Percentiles rank a stretch among this genome's conserved stretches.
These are phyloP conservation scores for Hymenochirus boettgeri DNA, from an alignment of 2,113 vertebrate genomes.

Conservation along the genomic window DNA sequence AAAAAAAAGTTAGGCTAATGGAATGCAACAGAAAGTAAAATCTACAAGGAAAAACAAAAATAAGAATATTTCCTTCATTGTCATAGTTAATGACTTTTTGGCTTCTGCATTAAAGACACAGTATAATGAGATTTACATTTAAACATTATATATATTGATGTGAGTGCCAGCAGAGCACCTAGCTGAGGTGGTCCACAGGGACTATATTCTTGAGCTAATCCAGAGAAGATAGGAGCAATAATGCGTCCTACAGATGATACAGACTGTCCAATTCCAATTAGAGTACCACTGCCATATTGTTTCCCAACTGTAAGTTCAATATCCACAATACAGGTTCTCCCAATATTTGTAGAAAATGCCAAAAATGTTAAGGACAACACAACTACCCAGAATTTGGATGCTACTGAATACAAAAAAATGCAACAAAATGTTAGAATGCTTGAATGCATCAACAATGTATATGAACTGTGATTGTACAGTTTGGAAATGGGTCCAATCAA, in stretches of 20 bases:
- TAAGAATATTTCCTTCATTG: too few relatives aligned
- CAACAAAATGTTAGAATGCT: slow-evolving; percentile 70
- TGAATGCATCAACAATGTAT: slow-evolving; percentile 76
- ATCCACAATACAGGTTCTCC: slow-evolving; percentile 84
- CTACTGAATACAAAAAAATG: slow-evolving; percentile 70
- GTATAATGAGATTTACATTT: slow-evolving; percentile 45
- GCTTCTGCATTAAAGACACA: slow-evolving; percentile 22
- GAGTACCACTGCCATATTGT: slow-evolving; percentile 71
- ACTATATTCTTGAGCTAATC: slow-evolving; percentile 85
- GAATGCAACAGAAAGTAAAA: too few relatives aligned
- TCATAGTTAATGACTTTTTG: slow-evolving; percentile 52
- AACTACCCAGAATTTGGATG: slow-evolving; percentile 66
- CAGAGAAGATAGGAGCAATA: slow-evolving; percentile 81
- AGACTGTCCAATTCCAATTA: slow-evolving; percentile 88
- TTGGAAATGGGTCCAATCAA: slow-evolving; percentile 76
- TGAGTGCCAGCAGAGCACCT: slow-evolving; percentile 71
- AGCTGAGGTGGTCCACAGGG: slow-evolving; percentile 83
- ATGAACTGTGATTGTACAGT: slow-evolving; percentile 72
- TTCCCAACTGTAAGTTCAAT: slow-evolving; percentile 78
- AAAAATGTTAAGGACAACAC: slow-evolving; percentile 78
- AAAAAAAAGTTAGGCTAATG: too few relatives aligned
- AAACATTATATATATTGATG: slow-evolving; percentile 72
- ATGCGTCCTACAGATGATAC: slow-evolving; percentile 85
- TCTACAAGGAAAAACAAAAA: too few relatives aligned
- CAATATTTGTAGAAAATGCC: slow-evolving; percentile 82